Conservation (phyloP, 1,140 invertebrate genomes). For the Halesus radiatus region DNA sequence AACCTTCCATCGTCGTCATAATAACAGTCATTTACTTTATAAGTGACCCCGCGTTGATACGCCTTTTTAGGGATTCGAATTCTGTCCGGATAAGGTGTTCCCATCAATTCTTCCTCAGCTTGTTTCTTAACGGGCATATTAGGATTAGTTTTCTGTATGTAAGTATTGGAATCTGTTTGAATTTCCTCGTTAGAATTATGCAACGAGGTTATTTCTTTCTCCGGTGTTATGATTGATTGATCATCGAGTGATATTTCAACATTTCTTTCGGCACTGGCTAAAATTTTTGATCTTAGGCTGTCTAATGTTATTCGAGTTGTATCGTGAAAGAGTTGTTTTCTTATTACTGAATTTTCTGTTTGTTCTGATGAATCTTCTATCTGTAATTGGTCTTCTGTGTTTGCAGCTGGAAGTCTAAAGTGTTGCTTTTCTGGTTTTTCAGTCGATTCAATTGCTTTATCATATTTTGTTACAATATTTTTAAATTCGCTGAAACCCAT, state of each 20-base stretch:
- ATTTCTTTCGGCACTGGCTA: neutral
- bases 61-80: constrained; percentile 77
- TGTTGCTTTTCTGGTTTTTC: neutral
- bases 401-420: neutral
- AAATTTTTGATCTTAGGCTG: constrained; percentile 1
- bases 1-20: constrained; percentile 84
- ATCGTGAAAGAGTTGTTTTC: no score
- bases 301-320: neutral
- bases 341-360: no score
- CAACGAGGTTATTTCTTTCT: neutral
- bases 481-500: constrained; percentile 61
- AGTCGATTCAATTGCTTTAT: neutral
- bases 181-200: constrained; percentile 15
- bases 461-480: constrained; percentile 59
- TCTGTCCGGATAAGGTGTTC: constrained; percentile 68
- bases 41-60: constrained; percentile 74
- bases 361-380: neutral
- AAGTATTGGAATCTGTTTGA: neutral
- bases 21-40: constrained; percentile 81
- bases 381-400: neutral
- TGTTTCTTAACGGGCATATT: constrained; percentile 3
- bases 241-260: neutral
- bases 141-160: constrained; percentile 23
- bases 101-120: neutral
- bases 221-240: constrained; percentile 3